A percentile compares a stretch with the other conserved stretches of the same genome.
These are phyloP conservation scores for Ceyx melanurus DNA, from an alignment of 2,113 vertebrate species.

Conservation along the genomic window DNA sequence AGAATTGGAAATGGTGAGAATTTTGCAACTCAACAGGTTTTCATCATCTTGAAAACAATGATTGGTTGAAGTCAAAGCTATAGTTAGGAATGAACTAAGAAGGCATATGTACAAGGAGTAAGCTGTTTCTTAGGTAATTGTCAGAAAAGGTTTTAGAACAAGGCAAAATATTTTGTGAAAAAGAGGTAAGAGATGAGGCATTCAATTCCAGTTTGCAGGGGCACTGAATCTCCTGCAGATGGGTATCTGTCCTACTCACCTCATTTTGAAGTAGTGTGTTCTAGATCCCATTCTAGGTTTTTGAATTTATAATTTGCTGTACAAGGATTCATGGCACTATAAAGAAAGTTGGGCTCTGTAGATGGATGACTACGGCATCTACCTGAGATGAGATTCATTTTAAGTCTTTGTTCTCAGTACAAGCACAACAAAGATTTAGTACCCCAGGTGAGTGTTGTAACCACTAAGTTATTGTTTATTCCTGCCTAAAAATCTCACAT, in stretches of 20 bases:
- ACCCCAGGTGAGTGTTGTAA: not conserved
- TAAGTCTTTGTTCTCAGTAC: not conserved
- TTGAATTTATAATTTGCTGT: not conserved
- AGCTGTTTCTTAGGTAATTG: not conserved
- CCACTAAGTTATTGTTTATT: not conserved
- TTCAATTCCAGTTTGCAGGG: not conserved
- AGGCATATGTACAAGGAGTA: not conserved
- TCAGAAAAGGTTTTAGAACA: not conserved
- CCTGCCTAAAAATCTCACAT: not conserved
- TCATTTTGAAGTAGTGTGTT: not conserved
- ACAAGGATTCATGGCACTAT: not conserved
- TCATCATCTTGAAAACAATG: not conserved
- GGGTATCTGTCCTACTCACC: not conserved
- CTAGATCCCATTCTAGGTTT: not conserved
- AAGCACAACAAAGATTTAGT: not conserved
- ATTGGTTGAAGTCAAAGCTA: not conserved
- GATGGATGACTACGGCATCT: rapidly evolving
- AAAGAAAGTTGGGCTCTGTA: not conserved
- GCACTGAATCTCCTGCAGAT: not conserved
- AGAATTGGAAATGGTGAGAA: not conserved
- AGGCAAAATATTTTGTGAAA: not conserved
- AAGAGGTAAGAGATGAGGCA: not conserved
- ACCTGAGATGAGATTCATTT: not conserved
- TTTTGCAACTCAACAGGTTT: not conserved
- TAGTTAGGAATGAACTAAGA: not conserved